These are phyloP conservation scores for Plebejus melissa DNA, from an alignment of 2,888 invertebrate species.

Conservation along the genomic window DNA sequence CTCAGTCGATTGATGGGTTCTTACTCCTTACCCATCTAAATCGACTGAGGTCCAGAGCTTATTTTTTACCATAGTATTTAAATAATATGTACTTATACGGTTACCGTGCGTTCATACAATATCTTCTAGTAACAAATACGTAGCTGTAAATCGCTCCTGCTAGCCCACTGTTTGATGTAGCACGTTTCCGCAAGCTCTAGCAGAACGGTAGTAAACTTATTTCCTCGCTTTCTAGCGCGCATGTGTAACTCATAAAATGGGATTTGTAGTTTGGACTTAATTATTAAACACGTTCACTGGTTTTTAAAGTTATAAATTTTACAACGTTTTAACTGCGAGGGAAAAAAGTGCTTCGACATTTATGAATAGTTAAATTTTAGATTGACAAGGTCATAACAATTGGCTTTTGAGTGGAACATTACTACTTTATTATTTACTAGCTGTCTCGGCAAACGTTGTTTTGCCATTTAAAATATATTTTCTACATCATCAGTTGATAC, in stretches of 20 bases:
- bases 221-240: constrained; percentile 37
- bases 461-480: too few species aligned
- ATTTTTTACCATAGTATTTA: too few species aligned
- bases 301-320: constrained; percentile 15
- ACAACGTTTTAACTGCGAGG: neutral
- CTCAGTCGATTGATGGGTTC: too few species aligned
- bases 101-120: too few species aligned
- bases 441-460: too few species aligned
- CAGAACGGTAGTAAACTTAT: constrained; percentile 37
- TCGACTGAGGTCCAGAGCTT: too few species aligned
- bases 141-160: neutral
- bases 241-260: constrained; percentile 28
- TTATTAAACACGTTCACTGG: constrained; percentile 36
- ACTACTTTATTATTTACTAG: neutral
- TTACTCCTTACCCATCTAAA: too few species aligned
- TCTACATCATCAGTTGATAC: too few species aligned
- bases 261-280: constrained; percentile 38
- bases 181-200: constrained; percentile 51
- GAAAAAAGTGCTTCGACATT: constrained; percentile 6
- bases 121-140: neutral
- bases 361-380: constrained; percentile 4
- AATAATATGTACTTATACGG: too few species aligned
- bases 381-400: constrained; percentile 6
- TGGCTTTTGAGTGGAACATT: neutral
- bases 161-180: neutral